Evolutionary conservation across 2,797 vertebrate genomes (phyloP).

Genomic region (Hypotaenidia philippensis): DNA sequence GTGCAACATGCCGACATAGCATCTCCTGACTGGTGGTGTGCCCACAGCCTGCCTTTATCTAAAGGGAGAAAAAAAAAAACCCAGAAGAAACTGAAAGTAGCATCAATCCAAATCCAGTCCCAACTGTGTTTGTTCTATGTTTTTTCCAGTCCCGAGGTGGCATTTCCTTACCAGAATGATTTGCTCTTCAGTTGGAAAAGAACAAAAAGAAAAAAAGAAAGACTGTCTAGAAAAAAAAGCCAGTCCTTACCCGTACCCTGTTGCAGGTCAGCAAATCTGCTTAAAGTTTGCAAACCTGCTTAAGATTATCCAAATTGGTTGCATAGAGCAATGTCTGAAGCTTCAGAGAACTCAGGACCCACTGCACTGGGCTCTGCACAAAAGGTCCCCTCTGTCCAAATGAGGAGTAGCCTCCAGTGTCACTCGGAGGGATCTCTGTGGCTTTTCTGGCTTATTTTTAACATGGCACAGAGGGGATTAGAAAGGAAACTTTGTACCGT

Average conservation of each 20-base stretch:
- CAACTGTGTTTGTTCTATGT: not conserved
- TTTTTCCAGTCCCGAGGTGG: not conserved
- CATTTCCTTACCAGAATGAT: not conserved
- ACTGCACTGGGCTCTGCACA: not conserved
- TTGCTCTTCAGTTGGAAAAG: not conserved
- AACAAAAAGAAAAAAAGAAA: not conserved
- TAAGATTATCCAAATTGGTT: not conserved
- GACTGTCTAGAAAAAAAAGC: not conserved
- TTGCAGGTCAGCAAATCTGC: not conserved
- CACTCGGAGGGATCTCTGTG: not conserved
- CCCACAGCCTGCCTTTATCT: not conserved
- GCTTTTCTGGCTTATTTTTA: not conserved
- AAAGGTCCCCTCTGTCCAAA: not conserved
- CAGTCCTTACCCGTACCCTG: not conserved
- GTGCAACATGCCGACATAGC: not conserved
- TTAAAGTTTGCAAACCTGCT: not conserved
- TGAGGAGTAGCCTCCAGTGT: accelerated
- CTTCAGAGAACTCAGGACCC: not conserved
- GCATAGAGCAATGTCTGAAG: not conserved
- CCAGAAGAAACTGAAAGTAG: not conserved
- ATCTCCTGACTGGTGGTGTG: not conserved
- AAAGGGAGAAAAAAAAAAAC: not conserved
- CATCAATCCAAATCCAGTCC: not conserved
- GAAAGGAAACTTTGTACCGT: not conserved
- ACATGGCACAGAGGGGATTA: not conserved